Evolutionary conservation across 2,888 invertebrate genomes (phyloP), one percentile per base, ranked within the genome.

Genomic region (Torymus aiolomorphi): DNA sequence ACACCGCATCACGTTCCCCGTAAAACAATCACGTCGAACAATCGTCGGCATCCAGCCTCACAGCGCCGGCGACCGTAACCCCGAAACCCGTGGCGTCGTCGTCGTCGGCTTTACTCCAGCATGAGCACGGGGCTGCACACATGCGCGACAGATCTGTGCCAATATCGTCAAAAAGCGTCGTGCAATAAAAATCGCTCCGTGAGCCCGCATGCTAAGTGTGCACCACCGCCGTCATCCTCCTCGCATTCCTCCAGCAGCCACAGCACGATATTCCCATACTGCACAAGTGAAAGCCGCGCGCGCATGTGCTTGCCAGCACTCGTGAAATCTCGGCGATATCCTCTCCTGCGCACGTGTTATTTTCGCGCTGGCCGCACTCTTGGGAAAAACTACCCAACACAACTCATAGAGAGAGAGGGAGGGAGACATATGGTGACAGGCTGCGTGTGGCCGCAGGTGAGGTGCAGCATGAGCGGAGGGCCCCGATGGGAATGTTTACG

Each of bases 381-480:
- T 42, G 42, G 42, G 56, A 56, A 56, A 56, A 59, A 59, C 59
- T 16, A 62, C 57, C 66, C 20, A 57, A 61, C 59, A 20, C 59
- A 20, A 24, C 63, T 51, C n/a, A 67, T 20, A 65, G 76, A 56
- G 18, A 62, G 61, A 65, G 20, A 79, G 16, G 16, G 14, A n/a
- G 70, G 62, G 63, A 8, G 54, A 67, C 67, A 67, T 67, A 67
- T 67, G 67, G 87, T 80, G 84, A 83, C 85, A 84, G 77, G 78
- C 81, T 82, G 82, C 82, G 76, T 42, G 71, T 79, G 84, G 85
- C 86, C 59, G 89, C 89, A 89, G 89, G 89, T 89, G 89, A 89
- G 84, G 87, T 84, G 83, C 82, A 82, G 84, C 82, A 42, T 5
- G 1, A 42, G 8, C 8, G 42, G 42, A 4, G 16, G 5, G 10